Conservation (phyloP, 1,140 invertebrate species). For the Trichonephila clavata region DNA sequence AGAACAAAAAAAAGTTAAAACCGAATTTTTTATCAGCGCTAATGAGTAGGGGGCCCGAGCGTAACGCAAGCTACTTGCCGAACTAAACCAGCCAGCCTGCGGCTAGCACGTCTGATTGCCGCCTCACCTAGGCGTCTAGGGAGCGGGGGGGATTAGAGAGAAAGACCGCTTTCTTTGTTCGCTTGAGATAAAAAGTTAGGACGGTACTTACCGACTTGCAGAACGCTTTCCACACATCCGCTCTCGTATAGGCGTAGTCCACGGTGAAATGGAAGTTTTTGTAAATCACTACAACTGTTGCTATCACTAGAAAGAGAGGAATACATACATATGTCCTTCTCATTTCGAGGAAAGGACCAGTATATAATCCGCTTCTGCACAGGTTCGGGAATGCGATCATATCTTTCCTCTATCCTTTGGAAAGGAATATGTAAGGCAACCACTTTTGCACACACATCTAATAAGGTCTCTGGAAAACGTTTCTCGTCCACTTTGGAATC, state of each 20-base stretch:
- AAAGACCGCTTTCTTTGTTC: conserved; percentile 69
- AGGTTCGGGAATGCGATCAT: conserved; percentile 92
- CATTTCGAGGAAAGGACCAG: conserved; percentile 93
- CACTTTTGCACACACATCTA: conserved; percentile 91
- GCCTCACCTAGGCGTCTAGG: conserved; percentile 79
- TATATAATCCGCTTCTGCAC: conserved; percentile 92
- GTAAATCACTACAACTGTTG: conserved; percentile 81
- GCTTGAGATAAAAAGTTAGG: conserved; percentile 2
- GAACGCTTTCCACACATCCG: conserved; percentile 89
- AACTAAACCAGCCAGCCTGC: conserved; percentile 63
- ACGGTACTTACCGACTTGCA: conserved; percentile 92
- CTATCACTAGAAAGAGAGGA: conserved; percentile 86
- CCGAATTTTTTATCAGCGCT: conserved; percentile 33
- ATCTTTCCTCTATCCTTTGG: conserved; percentile 91
- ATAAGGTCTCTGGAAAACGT: conserved; percentile 83
- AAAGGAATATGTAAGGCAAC: conserved; percentile 92
- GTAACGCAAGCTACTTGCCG: conserved; percentile 51
- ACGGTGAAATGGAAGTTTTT: conserved; percentile 91
- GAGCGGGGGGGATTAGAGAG: conserved; percentile 47
- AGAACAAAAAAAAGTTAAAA: conserved; percentile 20
- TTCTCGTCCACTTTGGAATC: conserved; percentile 79
- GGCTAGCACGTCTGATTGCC: conserved; percentile 75
- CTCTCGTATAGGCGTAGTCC: conserved; percentile 90
- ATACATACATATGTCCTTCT: conserved; percentile 94
- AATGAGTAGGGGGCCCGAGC: conserved; percentile 27